These are phyloP conservation scores for Allygus modestus DNA, from an alignment of 2,888 invertebrate species.

Conservation along the genomic window DNA sequence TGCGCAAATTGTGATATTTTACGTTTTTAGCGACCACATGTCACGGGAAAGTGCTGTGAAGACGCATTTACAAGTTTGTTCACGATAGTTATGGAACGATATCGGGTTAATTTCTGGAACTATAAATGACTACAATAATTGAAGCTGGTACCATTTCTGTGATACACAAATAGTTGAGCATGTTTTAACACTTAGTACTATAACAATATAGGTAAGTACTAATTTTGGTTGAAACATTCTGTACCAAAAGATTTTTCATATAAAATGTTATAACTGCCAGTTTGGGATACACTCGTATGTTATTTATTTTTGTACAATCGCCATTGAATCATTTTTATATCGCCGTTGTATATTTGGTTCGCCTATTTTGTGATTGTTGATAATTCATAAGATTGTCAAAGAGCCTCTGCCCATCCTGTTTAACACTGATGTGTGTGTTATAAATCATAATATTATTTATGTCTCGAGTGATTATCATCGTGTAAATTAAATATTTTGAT, in stretches of 20 bases:
- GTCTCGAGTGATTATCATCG: no score
- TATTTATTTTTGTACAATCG: slow-evolving; percentile 31
- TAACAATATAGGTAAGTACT: not conserved
- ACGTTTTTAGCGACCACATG: not conserved
- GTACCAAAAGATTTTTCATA: not conserved
- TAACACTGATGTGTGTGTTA: no score
- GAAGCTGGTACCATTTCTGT: not conserved
- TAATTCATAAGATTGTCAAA: not conserved
- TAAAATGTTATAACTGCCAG: slow-evolving; percentile 7
- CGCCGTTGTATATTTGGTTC: not conserved
- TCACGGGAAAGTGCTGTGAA: slow-evolving; percentile 1
- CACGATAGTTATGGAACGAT: not conserved
- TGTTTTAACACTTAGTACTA: not conserved
- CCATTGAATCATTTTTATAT: not conserved
- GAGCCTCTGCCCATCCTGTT: no score
- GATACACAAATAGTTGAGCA: slow-evolving; percentile 4
- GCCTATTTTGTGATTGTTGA: not conserved
- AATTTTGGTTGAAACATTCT: not conserved
- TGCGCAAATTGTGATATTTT: not conserved
- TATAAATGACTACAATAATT: not conserved
- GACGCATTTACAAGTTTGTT: slow-evolving; percentile 15
- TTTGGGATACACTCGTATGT: not conserved
- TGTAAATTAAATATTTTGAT: not conserved
- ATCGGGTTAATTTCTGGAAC: not conserved
- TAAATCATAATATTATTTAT: not conserved